Evolutionary conservation across 2,888 invertebrate species (phyloP).

Genomic region (Periphyllus acericola): DNA sequence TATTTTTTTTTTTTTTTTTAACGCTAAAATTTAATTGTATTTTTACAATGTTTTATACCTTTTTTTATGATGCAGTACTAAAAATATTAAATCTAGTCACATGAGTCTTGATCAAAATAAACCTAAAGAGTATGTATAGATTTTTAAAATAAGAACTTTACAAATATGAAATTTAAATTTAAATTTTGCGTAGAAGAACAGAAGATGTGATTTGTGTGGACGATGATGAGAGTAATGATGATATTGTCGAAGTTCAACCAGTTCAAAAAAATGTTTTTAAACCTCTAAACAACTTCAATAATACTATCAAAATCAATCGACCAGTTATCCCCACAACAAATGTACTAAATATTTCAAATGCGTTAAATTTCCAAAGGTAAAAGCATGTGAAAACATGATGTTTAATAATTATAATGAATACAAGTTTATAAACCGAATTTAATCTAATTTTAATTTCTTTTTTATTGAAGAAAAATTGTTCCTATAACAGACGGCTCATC

Average conservation of each 20-base stretch:
- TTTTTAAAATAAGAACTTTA: neutral
- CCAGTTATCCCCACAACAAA: neutral
- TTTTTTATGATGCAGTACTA: too few relatives aligned
- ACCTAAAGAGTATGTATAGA: neutral
- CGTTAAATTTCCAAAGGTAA: neutral
- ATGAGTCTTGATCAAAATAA: too few relatives aligned
- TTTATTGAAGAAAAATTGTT: neutral
- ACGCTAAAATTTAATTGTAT: too few relatives aligned
- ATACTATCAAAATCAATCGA: neutral
- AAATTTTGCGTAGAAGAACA: neutral
- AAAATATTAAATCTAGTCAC: too few relatives aligned
- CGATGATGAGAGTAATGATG: conserved; percentile 34
- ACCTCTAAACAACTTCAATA: neutral
- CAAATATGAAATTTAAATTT: neutral
- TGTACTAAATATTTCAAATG: neutral
- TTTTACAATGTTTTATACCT: neutral
- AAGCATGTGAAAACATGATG: too few relatives aligned
- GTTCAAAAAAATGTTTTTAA: neutral
- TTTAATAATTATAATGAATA: too few relatives aligned
- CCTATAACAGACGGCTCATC: too few relatives aligned
- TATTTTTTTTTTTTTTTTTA: too few relatives aligned
- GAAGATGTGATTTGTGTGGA: conserved; percentile 39
- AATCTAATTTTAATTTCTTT: neutral
- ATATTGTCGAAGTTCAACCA: neutral
- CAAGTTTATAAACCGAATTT: too few relatives aligned